A percentile compares a stretch with the other conserved stretches of the same genome.
phyloP scores from a whole-genome alignment of 2,888 invertebrate species.

The Drosophila planitibia region DNA sequence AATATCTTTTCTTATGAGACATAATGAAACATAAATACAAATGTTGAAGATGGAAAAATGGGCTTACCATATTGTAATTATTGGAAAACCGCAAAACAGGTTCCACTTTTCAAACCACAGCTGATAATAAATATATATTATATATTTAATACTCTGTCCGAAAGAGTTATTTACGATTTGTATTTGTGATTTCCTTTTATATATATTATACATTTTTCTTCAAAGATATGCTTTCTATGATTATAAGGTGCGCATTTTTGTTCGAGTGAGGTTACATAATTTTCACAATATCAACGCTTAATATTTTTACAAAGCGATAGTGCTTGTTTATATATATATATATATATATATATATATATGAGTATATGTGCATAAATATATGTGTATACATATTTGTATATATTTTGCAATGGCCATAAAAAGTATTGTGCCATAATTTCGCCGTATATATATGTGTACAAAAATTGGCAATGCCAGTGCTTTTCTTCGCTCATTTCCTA shows the following conservation, averaged over 20 bases:
- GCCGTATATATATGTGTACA: not conserved
- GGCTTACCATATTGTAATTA: not conserved
- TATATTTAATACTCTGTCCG: not conserved
- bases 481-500: constrained; percentile 32
- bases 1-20: not conserved
- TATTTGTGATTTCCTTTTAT: not conserved
- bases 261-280: constrained; percentile 9
- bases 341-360: not conserved
- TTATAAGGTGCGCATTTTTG: not conserved
- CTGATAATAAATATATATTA: not conserved
- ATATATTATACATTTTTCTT: not conserved
- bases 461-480: constrained; percentile 28
- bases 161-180: not conserved
- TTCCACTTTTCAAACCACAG: not conserved
- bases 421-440: constrained; percentile 4
- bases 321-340: not conserved
- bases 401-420: constrained; percentile 3
- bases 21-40: not conserved
- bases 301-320: not conserved
- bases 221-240: not conserved
- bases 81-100: not conserved
- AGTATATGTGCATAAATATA: not conserved
- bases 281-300: not conserved
- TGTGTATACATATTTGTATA: not conserved
- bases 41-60: not conserved